A percentile compares a stretch with the other conserved stretches of the same genome.
phyloP scores from a whole-genome alignment of 2,113 vertebrate genomes.

The Notarius lentiginosus region DNA sequence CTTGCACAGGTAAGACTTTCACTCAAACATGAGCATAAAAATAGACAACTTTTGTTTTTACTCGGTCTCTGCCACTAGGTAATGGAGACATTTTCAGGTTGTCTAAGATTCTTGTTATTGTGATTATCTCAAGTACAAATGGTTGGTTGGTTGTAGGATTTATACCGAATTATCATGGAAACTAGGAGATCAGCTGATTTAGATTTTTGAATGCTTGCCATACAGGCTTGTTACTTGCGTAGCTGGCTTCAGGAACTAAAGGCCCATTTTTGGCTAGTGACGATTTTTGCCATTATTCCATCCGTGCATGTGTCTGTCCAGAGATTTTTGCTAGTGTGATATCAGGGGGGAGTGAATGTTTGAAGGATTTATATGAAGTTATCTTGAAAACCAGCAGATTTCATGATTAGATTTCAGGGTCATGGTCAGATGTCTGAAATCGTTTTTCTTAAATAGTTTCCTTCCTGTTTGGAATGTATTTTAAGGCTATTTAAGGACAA shows the following conservation, averaged over 20 bases:
- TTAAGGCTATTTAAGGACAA: neutral
- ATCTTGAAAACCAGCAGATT: neutral
- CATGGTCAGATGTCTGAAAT: neutral
- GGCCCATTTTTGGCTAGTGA: neutral
- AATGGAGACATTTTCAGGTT: neutral
- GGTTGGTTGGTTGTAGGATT: neutral
- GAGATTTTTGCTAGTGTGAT: neutral
- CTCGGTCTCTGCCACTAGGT: neutral
- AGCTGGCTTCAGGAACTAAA: neutral
- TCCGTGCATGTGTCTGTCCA: no score
- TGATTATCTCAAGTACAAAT: neutral
- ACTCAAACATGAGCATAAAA: neutral
- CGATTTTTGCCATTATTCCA: neutral
- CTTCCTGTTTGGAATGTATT: neutral
- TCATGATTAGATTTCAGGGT: neutral
- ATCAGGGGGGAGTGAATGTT: neutral
- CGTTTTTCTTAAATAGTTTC: neutral
- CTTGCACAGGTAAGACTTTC: constrained; percentile 64
- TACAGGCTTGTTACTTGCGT: neutral
- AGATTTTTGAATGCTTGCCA: neutral
- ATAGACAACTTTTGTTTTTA: neutral
- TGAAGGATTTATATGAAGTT: neutral
- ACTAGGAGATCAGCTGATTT: neutral
- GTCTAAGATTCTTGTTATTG: neutral
- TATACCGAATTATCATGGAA: neutral